Evolutionary conservation across 1,140 invertebrate species (phyloP).

Genomic region (Brachionus sp.): DNA sequence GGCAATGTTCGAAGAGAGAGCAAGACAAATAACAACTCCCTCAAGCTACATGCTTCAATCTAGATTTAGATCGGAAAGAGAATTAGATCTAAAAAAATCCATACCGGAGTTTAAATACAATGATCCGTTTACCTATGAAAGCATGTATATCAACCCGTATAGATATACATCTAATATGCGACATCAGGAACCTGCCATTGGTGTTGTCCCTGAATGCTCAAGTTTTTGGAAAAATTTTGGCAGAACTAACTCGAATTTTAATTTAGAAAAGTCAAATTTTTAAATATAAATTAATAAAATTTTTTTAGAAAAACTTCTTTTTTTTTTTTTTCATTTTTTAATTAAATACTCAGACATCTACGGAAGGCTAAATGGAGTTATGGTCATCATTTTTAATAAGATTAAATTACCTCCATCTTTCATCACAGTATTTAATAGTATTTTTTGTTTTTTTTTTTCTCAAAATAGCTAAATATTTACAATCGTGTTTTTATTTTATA

Average conservation of each 20-base stretch:
- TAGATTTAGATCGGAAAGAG: neutral
- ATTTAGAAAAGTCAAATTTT: neutral
- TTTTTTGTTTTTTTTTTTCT: neutral
- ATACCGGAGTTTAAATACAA: neutral
- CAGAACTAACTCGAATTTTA: neutral
- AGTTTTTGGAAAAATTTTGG: slow-evolving; percentile 26
- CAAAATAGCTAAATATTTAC: too few relatives aligned
- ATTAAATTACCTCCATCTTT: slow-evolving; percentile 42
- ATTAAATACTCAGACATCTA: slow-evolving; percentile 46
- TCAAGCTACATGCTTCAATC: slow-evolving; percentile 9
- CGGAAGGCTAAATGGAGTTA: slow-evolving; percentile 46
- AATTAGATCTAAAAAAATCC: neutral
- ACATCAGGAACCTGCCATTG: neutral
- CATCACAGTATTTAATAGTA: slow-evolving; percentile 39
- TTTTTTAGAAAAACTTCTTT: neutral
- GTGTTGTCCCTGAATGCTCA: slow-evolving; percentile 23
- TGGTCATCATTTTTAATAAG: slow-evolving; percentile 43
- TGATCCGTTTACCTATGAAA: slow-evolving; percentile 42
- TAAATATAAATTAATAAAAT: neutral
- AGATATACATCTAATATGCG: slow-evolving; percentile 11
- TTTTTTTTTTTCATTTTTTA: neutral
- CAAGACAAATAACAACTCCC: slow-evolving; percentile 5
- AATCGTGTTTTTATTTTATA: too few relatives aligned
- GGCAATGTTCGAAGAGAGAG: slow-evolving; percentile 23
- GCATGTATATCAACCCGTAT: neutral